phyloP scores from a whole-genome alignment of 2,113 vertebrate species.

The Nicator chloris region DNA sequence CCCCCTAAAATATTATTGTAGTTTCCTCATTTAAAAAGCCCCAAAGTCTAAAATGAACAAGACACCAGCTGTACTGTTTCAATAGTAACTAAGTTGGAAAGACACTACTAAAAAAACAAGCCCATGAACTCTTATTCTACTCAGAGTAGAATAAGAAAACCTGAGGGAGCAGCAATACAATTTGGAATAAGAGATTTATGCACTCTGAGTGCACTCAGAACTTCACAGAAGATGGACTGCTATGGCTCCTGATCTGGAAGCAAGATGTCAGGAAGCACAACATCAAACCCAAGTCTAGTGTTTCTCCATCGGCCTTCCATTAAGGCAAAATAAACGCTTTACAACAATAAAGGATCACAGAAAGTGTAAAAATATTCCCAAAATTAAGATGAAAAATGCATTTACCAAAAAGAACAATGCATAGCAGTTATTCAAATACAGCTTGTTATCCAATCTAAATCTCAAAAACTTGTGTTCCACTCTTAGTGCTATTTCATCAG shows the following conservation, averaged over 20 bases:
- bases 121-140: background rate
- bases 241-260: background rate
- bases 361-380: background rate
- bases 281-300: background rate
- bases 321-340: background rate
- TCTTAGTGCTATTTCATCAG: background rate
- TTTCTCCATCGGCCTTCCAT: background rate
- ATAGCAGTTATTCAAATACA: background rate
- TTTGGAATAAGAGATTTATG: background rate
- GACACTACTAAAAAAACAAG: background rate
- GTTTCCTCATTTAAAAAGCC: background rate
- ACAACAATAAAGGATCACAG: background rate
- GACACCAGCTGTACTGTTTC: background rate
- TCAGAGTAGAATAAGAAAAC: background rate
- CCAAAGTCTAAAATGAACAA: background rate
- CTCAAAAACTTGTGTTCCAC: background rate
- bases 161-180: background rate
- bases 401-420: background rate
- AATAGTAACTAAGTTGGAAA: background rate
- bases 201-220: rapidly evolving
- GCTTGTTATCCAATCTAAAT: background rate
- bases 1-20: background rate
- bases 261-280: background rate
- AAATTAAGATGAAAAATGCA: background rate
- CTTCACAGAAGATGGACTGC: background rate